Evolutionary conservation across 2,888 invertebrate genomes (phyloP), one percentile per base, ranked within the genome.

Genomic region (Sphaerophoria rueppellii): DNA sequence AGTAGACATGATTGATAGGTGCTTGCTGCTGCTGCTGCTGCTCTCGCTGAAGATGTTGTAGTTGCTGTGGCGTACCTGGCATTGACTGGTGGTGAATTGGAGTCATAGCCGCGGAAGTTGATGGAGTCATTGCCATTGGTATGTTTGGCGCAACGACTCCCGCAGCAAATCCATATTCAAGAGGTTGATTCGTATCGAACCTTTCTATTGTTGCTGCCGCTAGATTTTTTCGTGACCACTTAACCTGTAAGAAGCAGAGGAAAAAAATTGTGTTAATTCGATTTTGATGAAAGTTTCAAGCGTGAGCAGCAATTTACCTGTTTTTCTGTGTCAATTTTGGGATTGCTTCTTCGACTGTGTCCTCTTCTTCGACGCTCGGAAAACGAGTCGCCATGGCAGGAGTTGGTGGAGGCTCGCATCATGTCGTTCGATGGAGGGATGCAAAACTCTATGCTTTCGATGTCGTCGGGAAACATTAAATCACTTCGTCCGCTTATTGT

Each of bases 201-300:
- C 94, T 92, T 88, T 94, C 94, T 94, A 94, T 94, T 14, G 94
- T 94, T 43, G 94, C 94, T 12, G 94, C 93, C 16, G 94, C 93
- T 48, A 94, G 94, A 87, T 94, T 94, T 89, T 93, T 94, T 87
- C 94, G 93, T 63, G 94, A 93, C 94, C 94, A 94, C 73, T 93
- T 93, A 52, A 94, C 93, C 92, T 92, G 81, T 6, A 87, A 87
- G 2, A 87, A 87, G 2, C 6, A 32, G n/a, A 24, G 2, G 34
- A 52, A 24, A 6, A 43, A 65, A 50, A 35, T 4, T 1, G 6
- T 37, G 34, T 65, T 14, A 63, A 14, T 24, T 24, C 24, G 9
- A 48, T 63, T 9, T 34, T 16, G 34, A 11, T 48, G 1, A 6
- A 35, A 34, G 3, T 9, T 16, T 24, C 16, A 16, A 52, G 32